Conservation (phyloP, 2,888 invertebrate genomes). For the Acrobasis suavella region DNA sequence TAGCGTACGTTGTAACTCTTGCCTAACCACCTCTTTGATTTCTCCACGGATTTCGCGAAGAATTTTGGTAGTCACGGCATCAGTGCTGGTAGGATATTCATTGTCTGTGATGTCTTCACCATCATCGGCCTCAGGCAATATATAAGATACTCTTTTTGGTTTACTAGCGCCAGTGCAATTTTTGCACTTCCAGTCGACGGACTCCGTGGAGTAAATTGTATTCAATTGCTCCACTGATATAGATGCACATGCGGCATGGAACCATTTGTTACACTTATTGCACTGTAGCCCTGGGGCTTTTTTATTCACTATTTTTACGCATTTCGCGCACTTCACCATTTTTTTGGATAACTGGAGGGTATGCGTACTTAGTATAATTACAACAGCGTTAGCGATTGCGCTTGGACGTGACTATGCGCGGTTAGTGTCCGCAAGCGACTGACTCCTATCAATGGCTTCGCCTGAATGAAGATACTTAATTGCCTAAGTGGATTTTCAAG, state of each 20-base stretch:
- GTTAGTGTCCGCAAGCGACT: not conserved
- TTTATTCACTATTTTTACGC: conserved; percentile 29
- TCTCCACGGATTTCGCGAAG: conserved; percentile 23
- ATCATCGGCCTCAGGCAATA: conserved; percentile 29
- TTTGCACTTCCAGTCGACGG: conserved; percentile 33
- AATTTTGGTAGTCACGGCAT: conserved; percentile 13
- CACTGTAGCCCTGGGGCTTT: conserved; percentile 30
- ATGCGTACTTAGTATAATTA: too few relatives aligned
- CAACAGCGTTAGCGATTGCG: not conserved
- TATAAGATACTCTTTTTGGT: conserved; percentile 30
- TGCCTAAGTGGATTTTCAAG: too few relatives aligned
- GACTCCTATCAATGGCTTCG: too few relatives aligned
- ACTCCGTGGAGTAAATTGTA: conserved; percentile 29
- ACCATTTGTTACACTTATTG: conserved; percentile 31
- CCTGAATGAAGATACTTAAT: too few relatives aligned
- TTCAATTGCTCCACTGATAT: conserved; percentile 30
- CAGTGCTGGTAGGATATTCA: not conserved
- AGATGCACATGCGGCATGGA: conserved; percentile 30
- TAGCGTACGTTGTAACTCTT: conserved; percentile 28
- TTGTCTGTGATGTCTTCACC: conserved; percentile 30
- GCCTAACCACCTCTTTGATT: conserved; percentile 20
- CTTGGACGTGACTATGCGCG: not conserved
- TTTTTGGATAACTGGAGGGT: not conserved
- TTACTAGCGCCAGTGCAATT: conserved; percentile 25
- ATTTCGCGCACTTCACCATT: conserved; percentile 26